A percentile compares a stretch with the other conserved stretches of the same genome.
These are phyloP conservation scores for Okapia johnstoni DNA, from an alignment of 2,113 vertebrate genomes.

Conservation along the genomic window DNA sequence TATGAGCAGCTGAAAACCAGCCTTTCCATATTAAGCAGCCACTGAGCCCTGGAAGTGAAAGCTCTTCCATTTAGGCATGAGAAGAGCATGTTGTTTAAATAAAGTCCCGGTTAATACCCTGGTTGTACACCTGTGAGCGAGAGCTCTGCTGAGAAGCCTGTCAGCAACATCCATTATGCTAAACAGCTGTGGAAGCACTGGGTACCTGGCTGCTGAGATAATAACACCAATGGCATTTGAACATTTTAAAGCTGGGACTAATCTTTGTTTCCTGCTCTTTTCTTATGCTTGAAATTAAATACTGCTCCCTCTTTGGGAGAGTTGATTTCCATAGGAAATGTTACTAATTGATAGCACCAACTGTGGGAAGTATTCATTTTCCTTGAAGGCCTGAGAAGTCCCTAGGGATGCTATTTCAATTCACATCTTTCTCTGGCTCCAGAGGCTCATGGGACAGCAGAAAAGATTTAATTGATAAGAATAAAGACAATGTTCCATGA, in stretches of 20 bases:
- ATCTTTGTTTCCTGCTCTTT: constrained; percentile 71
- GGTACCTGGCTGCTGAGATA: constrained; percentile 79
- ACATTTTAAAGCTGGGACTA: constrained; percentile 77
- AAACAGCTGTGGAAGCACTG: constrained; percentile 70
- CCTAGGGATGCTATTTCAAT: background rate
- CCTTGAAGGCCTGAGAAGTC: background rate
- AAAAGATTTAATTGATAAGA: background rate
- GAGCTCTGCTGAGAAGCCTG: constrained; percentile 62
- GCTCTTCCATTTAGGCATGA: constrained; percentile 73
- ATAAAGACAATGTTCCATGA: background rate
- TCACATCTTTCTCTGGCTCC: background rate
- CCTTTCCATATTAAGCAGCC: constrained; percentile 77
- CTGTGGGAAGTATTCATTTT: background rate
- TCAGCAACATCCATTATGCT: constrained; percentile 77
- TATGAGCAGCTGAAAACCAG: constrained; percentile 63
- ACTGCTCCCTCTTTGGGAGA: constrained; percentile 16
- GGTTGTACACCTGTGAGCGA: constrained; percentile 68
- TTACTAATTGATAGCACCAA: constrained; percentile 71
- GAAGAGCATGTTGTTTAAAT: constrained; percentile 78
- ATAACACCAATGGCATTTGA: constrained; percentile 71
- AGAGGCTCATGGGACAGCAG: background rate
- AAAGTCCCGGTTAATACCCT: constrained; percentile 66
- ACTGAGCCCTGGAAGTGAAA: constrained; percentile 73
- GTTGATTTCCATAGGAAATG: constrained; percentile 60
- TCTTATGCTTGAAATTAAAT: constrained; percentile 62